Evolutionary conservation across 1,140 invertebrate species (phyloP).

Genomic region (Aphelinus certus): DNA sequence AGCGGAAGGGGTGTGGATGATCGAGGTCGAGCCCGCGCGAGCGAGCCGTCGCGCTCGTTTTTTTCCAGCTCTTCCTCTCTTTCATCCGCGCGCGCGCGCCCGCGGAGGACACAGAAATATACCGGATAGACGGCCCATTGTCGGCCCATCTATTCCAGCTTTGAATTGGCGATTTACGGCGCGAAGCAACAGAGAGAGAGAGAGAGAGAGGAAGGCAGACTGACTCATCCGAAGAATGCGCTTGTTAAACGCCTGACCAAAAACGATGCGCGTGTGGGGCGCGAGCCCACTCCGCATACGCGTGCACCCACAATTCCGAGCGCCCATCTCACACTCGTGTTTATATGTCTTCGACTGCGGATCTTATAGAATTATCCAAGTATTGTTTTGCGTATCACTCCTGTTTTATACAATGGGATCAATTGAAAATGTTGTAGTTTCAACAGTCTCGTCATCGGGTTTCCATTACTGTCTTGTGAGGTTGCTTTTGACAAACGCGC

Average conservation of each 20-base stretch:
- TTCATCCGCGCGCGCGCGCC: not conserved
- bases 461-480: too few species aligned
- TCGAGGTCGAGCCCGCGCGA: constrained; percentile 18
- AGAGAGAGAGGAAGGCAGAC: not conserved
- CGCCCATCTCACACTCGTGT: too few species aligned
- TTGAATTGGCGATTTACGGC: constrained; percentile 28
- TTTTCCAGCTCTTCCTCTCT: not conserved
- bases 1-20: constrained; percentile 33
- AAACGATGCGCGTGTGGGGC: not conserved
- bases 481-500: too few species aligned
- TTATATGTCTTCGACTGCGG: too few species aligned
- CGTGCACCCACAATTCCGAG: too few species aligned
- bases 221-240: constrained; percentile 30
- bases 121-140: constrained; percentile 29
- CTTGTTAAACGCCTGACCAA: constrained; percentile 28
- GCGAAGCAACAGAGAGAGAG: not conserved
- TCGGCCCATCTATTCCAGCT: constrained; percentile 21
- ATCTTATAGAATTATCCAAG: too few species aligned
- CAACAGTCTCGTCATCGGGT: too few species aligned
- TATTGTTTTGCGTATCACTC: too few species aligned
- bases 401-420: too few species aligned
- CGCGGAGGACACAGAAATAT: constrained; percentile 19
- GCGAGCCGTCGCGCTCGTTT: not conserved
- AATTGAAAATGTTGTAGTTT: too few species aligned
- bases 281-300: too few species aligned